Conservation (phyloP, 1,140 invertebrate genomes). For the Bombus impatiens region DNA sequence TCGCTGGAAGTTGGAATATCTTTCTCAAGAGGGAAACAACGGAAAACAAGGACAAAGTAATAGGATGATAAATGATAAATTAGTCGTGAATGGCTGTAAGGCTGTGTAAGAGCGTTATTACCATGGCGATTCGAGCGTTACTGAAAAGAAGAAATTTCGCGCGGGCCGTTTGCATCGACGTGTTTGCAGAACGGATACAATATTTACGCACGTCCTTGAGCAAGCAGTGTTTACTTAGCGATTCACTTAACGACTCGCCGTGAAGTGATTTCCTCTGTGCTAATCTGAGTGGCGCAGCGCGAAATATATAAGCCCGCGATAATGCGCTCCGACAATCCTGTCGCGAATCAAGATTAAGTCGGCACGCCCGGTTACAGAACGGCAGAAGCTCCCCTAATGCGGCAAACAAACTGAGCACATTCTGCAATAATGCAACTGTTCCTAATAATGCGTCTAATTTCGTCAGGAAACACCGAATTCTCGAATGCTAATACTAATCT, state of each 20-base stretch:
- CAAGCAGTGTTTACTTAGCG: slow-evolving; percentile 64
- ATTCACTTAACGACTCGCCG: slow-evolving; percentile 61
- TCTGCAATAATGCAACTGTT: background rate
- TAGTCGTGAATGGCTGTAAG: background rate
- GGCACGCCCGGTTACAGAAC: slow-evolving; percentile 15
- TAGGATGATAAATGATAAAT: background rate
- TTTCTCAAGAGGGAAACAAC: too few species aligned
- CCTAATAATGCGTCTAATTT: slow-evolving; percentile 18
- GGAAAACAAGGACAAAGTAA: too few species aligned
- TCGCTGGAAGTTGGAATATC: background rate
- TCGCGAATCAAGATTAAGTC: slow-evolving; percentile 61
- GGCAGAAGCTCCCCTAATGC: slow-evolving; percentile 44
- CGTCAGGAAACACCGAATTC: background rate
- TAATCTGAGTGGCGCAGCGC: slow-evolving; percentile 57
- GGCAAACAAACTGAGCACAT: slow-evolving; percentile 29
- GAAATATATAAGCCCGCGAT: slow-evolving; percentile 62
- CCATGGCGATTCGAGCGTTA: background rate
- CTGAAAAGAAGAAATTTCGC: background rate
- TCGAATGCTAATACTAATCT: background rate
- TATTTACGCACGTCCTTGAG: slow-evolving; percentile 63
- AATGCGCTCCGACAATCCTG: slow-evolving; percentile 59
- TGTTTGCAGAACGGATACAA: slow-evolving; percentile 59
- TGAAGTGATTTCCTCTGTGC: slow-evolving; percentile 56
- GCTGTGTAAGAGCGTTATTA: background rate
- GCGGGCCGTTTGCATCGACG: background rate